A percentile compares a stretch with the other conserved stretches of the same genome.
phyloP scores from a whole-genome alignment of 2,113 vertebrate genomes.

The Canis aureus region DNA sequence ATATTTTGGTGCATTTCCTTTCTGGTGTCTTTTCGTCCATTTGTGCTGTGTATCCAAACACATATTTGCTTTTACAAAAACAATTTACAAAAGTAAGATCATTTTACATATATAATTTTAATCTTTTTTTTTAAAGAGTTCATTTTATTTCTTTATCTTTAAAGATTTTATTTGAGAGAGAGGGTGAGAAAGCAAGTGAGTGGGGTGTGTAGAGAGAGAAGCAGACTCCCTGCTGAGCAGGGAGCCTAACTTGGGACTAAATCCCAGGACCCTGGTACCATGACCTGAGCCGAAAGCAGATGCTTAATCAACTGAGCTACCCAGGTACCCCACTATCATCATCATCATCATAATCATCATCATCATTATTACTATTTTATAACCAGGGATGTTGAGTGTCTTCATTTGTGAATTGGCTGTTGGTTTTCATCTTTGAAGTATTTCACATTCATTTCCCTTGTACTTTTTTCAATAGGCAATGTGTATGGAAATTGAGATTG shows the following conservation, averaged over 20 bases:
- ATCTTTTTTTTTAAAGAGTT: not conserved
- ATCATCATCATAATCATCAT: too few relatives aligned
- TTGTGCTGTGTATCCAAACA: not conserved
- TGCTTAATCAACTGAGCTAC: too few relatives aligned
- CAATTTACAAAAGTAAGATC: not conserved
- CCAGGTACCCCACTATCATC: too few relatives aligned
- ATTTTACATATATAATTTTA: not conserved
- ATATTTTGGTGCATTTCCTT: slow-evolving; percentile 31
- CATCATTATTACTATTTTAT: not conserved
- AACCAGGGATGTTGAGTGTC: not conserved
- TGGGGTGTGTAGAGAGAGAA: too few relatives aligned
- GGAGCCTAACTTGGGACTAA: too few relatives aligned
- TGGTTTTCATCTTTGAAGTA: not conserved
- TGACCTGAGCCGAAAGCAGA: too few relatives aligned
- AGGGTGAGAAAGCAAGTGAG: too few relatives aligned
- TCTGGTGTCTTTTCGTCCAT: not conserved
- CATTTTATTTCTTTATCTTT: too few relatives aligned
- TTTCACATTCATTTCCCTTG: not conserved
- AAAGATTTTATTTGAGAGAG: too few relatives aligned
- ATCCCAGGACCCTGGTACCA: too few relatives aligned
- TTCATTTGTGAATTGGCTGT: slow-evolving; percentile 18
- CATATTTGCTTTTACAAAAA: not conserved
- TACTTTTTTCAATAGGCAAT: not conserved
- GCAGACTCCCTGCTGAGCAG: too few relatives aligned
- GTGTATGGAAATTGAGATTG: not conserved